Base-by-base conservation (phyloP, 2,888 invertebrate species). In the Caenorhabditis wallacei region DNA sequence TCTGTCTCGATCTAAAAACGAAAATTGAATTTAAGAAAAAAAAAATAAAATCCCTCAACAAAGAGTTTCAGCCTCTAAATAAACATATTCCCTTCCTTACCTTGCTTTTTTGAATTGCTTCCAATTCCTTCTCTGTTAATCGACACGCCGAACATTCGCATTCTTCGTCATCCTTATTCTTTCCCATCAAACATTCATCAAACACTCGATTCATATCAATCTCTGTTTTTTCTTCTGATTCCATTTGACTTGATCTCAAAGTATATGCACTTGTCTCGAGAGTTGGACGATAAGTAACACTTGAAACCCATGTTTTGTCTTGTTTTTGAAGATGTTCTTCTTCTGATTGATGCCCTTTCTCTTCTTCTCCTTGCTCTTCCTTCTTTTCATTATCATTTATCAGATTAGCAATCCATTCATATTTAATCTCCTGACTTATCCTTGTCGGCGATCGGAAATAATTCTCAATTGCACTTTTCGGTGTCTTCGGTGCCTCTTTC, bases 101-200 rank as follows among this genome's bases (percentile, higher is more conserved):
- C 76, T 71, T 48, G 51, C 59, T 53, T 20, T 71, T 63, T 46
- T 53, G 48, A 20, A 76, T 54, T 51, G 64, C 54, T 26, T 64
- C 71, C 59, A 82, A n/a, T 30, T 82, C 71, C 13, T 82, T 37
- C 16, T 71, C 82, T 16, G 82, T 71, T 18, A 78, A 20, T 11
- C 61, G 70, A 46, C 81, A 81, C 10, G 82, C 82, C n/a, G 82
- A 76, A 30, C 81, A 76, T 61, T 78, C 82, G 61, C 78, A 76
- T 8, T 72, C 53, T 40, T 72, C 72, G 22, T 72, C 59, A 16
- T 68, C 80, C 8, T 80, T 64, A 37, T 64, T 66, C 66, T 80
- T 72, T 18, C 48, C 51, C 30, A 66, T 56, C 53, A 79, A 20
- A 46, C 80, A 72, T 22, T 80, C 57, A 10, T 43, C 24, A 54